These are phyloP conservation scores for Notiomystis cincta DNA, from an alignment of 2,113 vertebrate species.

Conservation along the genomic window DNA sequence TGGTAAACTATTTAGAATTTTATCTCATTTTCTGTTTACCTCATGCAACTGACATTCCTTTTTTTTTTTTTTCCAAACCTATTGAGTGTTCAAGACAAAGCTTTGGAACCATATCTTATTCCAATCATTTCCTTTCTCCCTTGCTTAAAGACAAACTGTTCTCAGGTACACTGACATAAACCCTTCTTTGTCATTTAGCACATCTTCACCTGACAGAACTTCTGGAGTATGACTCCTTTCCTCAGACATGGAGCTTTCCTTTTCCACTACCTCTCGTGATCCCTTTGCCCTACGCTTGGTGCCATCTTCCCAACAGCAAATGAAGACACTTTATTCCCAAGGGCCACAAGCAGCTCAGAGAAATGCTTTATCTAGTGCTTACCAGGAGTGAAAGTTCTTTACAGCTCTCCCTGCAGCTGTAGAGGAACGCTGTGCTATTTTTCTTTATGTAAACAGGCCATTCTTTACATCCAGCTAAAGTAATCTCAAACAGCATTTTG, in stretches of 20 bases:
- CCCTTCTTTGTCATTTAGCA: neutral
- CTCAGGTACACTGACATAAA: neutral
- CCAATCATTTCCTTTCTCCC: neutral
- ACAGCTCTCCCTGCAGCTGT: neutral
- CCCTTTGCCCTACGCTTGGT: neutral
- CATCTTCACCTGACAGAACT: neutral
- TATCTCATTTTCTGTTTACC: slow-evolving; percentile 3
- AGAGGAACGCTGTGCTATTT: neutral
- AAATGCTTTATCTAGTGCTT: neutral
- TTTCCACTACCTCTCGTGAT: neutral
- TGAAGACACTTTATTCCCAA: neutral
- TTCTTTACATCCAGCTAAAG: slow-evolving; percentile 15
- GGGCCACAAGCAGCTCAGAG: neutral
- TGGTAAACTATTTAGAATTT: slow-evolving; percentile 18
- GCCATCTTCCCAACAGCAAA: neutral
- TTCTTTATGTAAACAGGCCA: slow-evolving; percentile 3
- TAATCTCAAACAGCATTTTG: neutral
- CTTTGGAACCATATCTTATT: neutral
- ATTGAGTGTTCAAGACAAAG: neutral
- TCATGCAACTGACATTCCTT: neutral
- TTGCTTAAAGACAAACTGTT: neutral
- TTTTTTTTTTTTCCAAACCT: neutral
- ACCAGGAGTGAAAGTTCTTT: neutral
- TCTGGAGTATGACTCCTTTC: neutral
- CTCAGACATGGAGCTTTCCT: neutral